Percentiles rank a stretch among this genome's conserved stretches.
These are phyloP conservation scores for Enteromius fasciolatus DNA, from an alignment of 2,797 vertebrate genomes.

Conservation along the genomic window DNA sequence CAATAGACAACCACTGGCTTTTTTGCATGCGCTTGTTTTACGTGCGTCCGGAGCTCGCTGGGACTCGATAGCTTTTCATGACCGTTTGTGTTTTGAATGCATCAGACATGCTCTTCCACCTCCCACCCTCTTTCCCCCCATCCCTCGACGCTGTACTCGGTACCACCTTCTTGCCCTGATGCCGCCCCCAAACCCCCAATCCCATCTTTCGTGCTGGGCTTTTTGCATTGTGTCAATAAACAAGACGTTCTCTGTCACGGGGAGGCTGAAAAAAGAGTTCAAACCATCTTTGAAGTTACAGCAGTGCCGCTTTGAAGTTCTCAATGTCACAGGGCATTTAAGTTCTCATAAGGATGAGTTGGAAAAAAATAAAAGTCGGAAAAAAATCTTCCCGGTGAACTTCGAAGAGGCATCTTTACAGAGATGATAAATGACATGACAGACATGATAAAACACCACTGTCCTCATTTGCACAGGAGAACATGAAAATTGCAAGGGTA, in stretches of 20 bases:
- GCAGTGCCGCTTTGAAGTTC: constrained; percentile 70
- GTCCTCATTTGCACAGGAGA: constrained; percentile 41
- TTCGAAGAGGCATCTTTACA: constrained; percentile 52
- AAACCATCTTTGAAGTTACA: constrained; percentile 73
- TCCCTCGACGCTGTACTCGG: neutral
- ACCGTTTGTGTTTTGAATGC: constrained; percentile 49
- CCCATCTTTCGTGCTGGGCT: constrained; percentile 41
- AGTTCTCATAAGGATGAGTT: constrained; percentile 63
- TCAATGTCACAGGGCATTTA: constrained; percentile 74
- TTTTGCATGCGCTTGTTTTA: constrained; percentile 51
- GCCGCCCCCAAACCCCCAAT: neutral
- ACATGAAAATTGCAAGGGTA: constrained; percentile 28
- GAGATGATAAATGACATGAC: constrained; percentile 53
- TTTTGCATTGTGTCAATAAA: constrained; percentile 65
- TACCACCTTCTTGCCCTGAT: constrained; percentile 31
- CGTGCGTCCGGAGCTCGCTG: constrained; percentile 52
- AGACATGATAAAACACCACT: constrained; percentile 39
- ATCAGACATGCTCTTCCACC: constrained; percentile 23
- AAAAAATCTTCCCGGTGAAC: constrained; percentile 50
- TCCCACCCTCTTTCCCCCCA: constrained; percentile 1
- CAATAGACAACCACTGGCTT: constrained; percentile 57
- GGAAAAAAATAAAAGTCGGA: constrained; percentile 46
- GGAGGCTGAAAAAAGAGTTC: constrained; percentile 67
- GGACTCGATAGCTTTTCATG: constrained; percentile 46
- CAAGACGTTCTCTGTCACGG: constrained; percentile 63